Evolutionary conservation across 2,888 invertebrate species (phyloP), one percentile per base, ranked within the genome.

Genomic region (Lysandra bellargus): DNA sequence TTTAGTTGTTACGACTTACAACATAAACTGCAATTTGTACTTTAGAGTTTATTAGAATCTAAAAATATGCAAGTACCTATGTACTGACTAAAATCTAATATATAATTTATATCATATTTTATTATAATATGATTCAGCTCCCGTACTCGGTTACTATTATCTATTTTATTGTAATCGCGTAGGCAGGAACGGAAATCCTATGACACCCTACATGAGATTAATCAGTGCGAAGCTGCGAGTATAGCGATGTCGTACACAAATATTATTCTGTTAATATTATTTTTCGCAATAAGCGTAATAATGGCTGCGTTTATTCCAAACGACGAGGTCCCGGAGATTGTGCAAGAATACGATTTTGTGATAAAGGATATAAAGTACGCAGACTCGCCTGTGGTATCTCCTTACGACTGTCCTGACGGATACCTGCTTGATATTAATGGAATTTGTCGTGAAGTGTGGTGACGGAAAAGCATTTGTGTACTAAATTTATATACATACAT

Each of bases 381-480:
- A 44, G 91, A 92, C 73, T 92, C 92, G 0, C 91, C 92, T 0
- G 83, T 82, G 12, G 81, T 83, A 64, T 69, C 69, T 4, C 77
- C 80, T 5, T 78, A 49, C 4, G 82, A 78, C 1, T 93, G 92
- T 76, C 88, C 88, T 0, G 84, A 86, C 1, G 92, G 92, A 30
- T 86, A 82, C 23, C 82, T 86, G 80, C 75, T 84, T 83, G 93
- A 92, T 79, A 69, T 86, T 23, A 81, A 83, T 0, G 90, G 91
- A 17, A 82, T 84, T 44, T 93, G 93, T 79, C 88, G 93, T 33
- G 91, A 92, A 83, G 91, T 93, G 80, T 93, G 92, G 91, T 90
- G 85, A 83, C 73, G 49, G 37, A n/a, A 14, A 37, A 14, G 69
- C 33, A n/a, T 78, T 44, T 44, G 49, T 53, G 75, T 30, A 17